Base-by-base conservation (phyloP, 2,797 vertebrate species). In the Sebastes glaucus region DNA sequence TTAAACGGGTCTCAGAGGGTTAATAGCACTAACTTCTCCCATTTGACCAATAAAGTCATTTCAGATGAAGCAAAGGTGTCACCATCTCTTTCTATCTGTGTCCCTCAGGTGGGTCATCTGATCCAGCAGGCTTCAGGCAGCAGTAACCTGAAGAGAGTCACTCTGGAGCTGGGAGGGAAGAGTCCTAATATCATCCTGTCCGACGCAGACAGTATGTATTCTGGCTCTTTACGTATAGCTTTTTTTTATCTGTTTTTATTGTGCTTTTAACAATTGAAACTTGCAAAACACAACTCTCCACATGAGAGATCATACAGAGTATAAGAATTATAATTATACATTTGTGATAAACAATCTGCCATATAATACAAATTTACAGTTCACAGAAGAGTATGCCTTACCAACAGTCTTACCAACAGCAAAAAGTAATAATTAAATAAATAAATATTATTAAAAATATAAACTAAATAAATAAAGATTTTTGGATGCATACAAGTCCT, bases 181-280 rank as follows among this genome's bases (percentile, higher is more conserved):
- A 99, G 98, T 83, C 98, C 98, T 0, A 99, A 99, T 10, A 98
- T 99, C 78, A 96, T 99, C 93, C 83, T 99, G 92, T 97, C 98
- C 1, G 98, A 99, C 18, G 97, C 98, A 0, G 94, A 98, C 80
- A 95, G 98, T 99, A 92, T 90, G 97, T 92, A 52, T n/a, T 9
- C 16, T 49, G 46, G 46, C 46, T 30, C 27, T 67, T 60, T 60
- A 11, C 18, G 2, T 18, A 6, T 11, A 10, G 0, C 42, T 16
- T 42, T 42, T 38, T 16, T 42, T 52, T 46, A 46, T 0, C 27
- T 65, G 22, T 71, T 22, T 38, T 60, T 63, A 27, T 53, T 49
- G 18, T 20, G 46, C 42, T 46, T 46, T 46, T 46, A 46, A 49
- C 18, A 49, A 49, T 20, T 49, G 46, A 49, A 49, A 49, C 46